Evolutionary conservation across 2,797 vertebrate species (phyloP).

Genomic region (Craterocephalus amniculus): DNA sequence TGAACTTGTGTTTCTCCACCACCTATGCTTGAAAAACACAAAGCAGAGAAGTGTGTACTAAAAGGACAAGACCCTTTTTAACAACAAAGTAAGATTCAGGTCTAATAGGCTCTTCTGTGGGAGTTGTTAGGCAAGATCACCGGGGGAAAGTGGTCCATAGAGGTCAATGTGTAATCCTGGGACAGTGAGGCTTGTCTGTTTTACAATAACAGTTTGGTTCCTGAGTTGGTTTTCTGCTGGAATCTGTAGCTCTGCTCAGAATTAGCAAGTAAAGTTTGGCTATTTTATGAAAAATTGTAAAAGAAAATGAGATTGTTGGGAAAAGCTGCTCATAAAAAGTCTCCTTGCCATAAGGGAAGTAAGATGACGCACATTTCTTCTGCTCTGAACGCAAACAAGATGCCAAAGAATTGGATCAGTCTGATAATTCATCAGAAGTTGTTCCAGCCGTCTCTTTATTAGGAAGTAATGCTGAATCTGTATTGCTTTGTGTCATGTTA

Average conservation of each 20-base stretch:
- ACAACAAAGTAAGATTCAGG: conserved; percentile 93
- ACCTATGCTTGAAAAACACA: conserved; percentile 92
- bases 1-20: conserved; percentile 95
- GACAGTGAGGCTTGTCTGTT: conserved; percentile 88
- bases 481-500: background rate
- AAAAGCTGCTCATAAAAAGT: conserved; percentile 19
- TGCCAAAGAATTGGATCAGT: conserved; percentile 53
- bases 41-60: conserved; percentile 85
- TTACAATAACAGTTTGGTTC: conserved; percentile 89
- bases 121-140: conserved; percentile 88
- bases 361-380: conserved; percentile 33
- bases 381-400: conserved; percentile 61
- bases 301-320: conserved; percentile 19
- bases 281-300: conserved; percentile 75
- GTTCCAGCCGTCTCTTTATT: conserved; percentile 39
- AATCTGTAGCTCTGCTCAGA: conserved; percentile 52
- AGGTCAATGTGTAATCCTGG: conserved; percentile 90
- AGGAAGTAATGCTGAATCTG: background rate
- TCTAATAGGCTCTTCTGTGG: conserved; percentile 89
- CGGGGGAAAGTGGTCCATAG: conserved; percentile 88
- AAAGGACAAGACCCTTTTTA: conserved; percentile 94
- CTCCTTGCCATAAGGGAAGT: conserved; percentile 33
- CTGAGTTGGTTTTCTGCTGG: conserved; percentile 77
- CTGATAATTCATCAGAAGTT: conserved; percentile 55
- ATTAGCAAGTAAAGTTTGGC: conserved; percentile 80